Evolutionary conservation across 2,888 invertebrate species (phyloP), one percentile per base, ranked within the genome.

Genomic region (Athetis lepigone): DNA sequence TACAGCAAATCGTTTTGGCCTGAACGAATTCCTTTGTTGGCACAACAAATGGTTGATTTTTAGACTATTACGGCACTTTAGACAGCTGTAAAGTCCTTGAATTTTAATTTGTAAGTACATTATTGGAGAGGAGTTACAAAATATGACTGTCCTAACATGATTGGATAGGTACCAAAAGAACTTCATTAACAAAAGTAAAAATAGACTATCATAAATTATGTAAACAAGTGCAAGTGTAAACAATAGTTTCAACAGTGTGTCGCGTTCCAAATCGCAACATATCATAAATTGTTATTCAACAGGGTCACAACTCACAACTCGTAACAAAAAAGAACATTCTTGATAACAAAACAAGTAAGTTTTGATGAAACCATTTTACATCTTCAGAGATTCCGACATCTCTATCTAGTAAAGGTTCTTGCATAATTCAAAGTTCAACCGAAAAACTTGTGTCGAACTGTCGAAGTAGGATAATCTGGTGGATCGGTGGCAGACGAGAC

Each of bases 401-500:
- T 79, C 75, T 65, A 77, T 79, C 80, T 61, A 75, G 70, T 74
- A 83, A 85, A 85, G 85, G 83, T 86, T 86, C 85, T 83, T 85
- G 83, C 84, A 84, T 87, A 85, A 87, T 83, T 84, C 75, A 82
- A 84, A 84, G 82, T 88, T 85, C 77, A 82, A 81, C 78, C 81
- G 83, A 85, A 88, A 88, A 89, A 87, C 85, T 90, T 88, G 85
- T 81, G 82, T 84, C 77, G 83, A 88, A 88, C 89, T 91, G 90
- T 89, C 91, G 90, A 92, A 92, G 84, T 82, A 81, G 90, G 90
- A 90, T 92, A 92, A 92, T 92, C 91, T 89, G 84, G 84, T 81
- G 84, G 85, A 87, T 90, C 88, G 86, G 85, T 87, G 86, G 87
- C 86, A 87, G 89, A 90, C 87, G 88, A 85, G 85, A 86, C 87